These are phyloP conservation scores for Elephantulus edwardii DNA, from an alignment of 2,113 vertebrate genomes.

Conservation along the genomic window DNA sequence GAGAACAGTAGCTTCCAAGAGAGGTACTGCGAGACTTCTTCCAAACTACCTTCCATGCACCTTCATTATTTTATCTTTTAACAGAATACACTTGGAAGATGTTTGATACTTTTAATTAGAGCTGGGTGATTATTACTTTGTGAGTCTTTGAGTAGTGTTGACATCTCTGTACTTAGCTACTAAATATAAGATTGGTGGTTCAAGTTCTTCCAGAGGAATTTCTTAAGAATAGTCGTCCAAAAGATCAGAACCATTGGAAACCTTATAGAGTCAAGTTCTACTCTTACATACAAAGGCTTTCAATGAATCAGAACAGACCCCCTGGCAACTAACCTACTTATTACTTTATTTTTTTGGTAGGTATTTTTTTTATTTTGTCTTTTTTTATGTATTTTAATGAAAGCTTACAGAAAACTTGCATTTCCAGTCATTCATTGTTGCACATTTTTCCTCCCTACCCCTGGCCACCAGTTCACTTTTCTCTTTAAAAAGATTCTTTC, in stretches of 20 bases:
- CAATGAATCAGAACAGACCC: not conserved
- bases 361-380: too few relatives aligned
- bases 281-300: not conserved
- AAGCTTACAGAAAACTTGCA: too few relatives aligned
- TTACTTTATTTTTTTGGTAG: not conserved
- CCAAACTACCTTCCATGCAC: not conserved
- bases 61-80: not conserved
- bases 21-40: not conserved
- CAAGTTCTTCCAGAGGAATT: not conserved
- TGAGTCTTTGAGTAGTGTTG: not conserved
- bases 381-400: not conserved
- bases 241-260: not conserved
- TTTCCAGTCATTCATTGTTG: too few relatives aligned
- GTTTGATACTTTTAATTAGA: not conserved
- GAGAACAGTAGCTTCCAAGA: not conserved
- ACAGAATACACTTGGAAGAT: not conserved
- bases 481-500: too few relatives aligned
- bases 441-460: too few relatives aligned
- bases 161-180: not conserved
- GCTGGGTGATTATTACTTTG: not conserved
- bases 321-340: not conserved
- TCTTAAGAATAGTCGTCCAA: not conserved
- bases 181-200: not conserved
- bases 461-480: too few relatives aligned
- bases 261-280: not conserved